Base-by-base conservation (phyloP, 2,113 vertebrate species). In the Festucalex cinctus region DNA sequence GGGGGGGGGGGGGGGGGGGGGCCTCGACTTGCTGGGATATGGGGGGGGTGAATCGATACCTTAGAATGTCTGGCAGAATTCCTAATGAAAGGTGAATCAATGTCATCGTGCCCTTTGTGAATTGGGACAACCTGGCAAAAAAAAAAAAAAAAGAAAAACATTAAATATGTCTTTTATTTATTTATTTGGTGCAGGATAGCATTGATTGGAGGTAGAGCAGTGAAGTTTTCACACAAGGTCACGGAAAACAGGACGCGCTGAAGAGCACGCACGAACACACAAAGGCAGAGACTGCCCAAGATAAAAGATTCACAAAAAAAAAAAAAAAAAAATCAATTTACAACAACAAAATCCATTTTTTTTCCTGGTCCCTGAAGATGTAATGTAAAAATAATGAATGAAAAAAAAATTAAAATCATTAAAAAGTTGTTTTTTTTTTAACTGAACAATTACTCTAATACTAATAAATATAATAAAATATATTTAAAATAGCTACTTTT, bases 21-120 rank as follows among this genome's bases (percentile, higher is more conserved):
- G 14, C 6, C n/a, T n/a, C n/a, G n/a, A n/a, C n/a, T n/a, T n/a
- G n/a, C n/a, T n/a, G n/a, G n/a, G n/a, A n/a, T n/a, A n/a, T n/a
- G 9, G 20, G 26, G 51, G 43, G 16, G 51, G 26, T 5, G 2
- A 26, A 89, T 89, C 89, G 82, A 90, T 90, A 74, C 63, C 26
- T 6, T 32, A 13, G 54, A 82, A 82, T 58, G 66, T 49, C 71
- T 81, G 79, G 75, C 75, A 79, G 86, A 79, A 88, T 86, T 76
- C 76, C 78, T 87, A 86, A 87, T 73, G 75, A 86, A 82, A 85
- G 84, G 84, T 82, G 83, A 88, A 89, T 91, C 88, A 81, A 88
- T 90, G 84, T 80, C 85, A 84, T 85, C 75, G 77, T 56, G 75
- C 61, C 85, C 82, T 73, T 63, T 84, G 85, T 86, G 84, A 71